Base-by-base conservation (phyloP, 23 tunicate genomes). In the Trididemnum miniatum region DNA sequence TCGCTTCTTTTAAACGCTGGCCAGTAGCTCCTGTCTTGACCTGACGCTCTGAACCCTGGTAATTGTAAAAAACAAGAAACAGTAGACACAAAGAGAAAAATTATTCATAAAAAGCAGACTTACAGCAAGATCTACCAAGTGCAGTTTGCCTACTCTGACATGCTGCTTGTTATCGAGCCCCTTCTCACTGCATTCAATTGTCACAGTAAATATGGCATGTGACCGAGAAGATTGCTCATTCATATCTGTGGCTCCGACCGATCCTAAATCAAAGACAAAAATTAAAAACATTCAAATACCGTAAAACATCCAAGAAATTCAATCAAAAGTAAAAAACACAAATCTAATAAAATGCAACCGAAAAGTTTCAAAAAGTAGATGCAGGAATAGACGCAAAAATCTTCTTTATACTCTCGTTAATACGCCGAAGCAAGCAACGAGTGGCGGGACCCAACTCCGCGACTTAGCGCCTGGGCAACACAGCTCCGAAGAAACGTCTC, bases 161-260 rank as follows among this genome's bases (percentile, higher is more conserved):
- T 93, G 98, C 36, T 93, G 92, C 63, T 93, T 84, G 27, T 85
- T 82, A 59, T 93, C 98, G 24, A 80, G 24, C 2, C 98, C 98
- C 39, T 90, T 95, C 69, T 95, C 99, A 65, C 95, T 90, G 83
- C 96, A 86, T 74, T 95, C 99, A 23, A 95, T 88, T 22, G 96
- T 95, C 9, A 95, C 91, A 33, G 97, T 95, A 83, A 90, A 95
- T 0, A 95, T 95, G 1, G 99, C 96, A 60, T 95, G 99, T 25
- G 96, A 89, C 15, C 99, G 79, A 1, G 99, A 95, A n/a, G 96
- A 89, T 0, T 90, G 89, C 32, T 87, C 96, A 59, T 95, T 95
- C 99, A 95, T 95, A 37, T 89, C 88, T 3, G 99, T 95, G 9
- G 99, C 86, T 3, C 99, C 99, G 34, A 95, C 99, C 34, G 96